Base-by-base conservation (phyloP, 2,797 vertebrate genomes). In the Novumbra hubbsi region DNA sequence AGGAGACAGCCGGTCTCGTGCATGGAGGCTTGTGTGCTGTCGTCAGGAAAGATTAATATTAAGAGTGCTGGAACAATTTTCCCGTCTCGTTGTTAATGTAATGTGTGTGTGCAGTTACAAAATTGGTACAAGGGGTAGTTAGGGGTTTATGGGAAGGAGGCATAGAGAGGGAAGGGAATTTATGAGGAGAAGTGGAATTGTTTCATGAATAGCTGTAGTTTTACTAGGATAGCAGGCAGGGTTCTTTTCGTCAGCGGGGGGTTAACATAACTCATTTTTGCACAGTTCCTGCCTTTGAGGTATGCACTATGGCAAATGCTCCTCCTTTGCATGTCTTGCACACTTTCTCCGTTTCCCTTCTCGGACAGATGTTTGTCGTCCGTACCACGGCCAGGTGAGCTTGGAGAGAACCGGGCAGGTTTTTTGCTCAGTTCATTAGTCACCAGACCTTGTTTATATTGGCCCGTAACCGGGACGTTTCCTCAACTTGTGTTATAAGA, bases 41-140 rank as follows among this genome's bases (percentile, higher is more conserved):
- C 78, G 80, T 83, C 71, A 73, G 80, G 85, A 84, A 84, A 84
- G 2, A 45, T 45, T 45, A 45, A 78, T 80, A 79, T 84, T 85
- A 76, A 79, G 55, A 70, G 75, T 64, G 73, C 79, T 80, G 28
- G 76, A 76, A 80, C 65, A 67, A 14, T 17, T 19, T 89, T 90
- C 84, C 73, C 45, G 73, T 83, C 73, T 71, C 70, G 71, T 79
- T 45, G 71, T 80, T 45, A 45, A 77, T 76, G 71, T 57, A 76
- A n/a, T 60, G 55, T 14, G 55, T 57, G 55, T 55, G 52, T 55
- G 24, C 3, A 15, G 15, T 34, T 15, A 15, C 2, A 28, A 17
- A 30, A 55, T 66, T 24, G 73, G 73, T 66, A 24, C 55, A 11
- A 60, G 55, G 24, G 55, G 55, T 24, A 68, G 75, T 57, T 48